Conservation (phyloP, 2,113 vertebrate genomes). For the Anarrhichthys ocellatus region DNA sequence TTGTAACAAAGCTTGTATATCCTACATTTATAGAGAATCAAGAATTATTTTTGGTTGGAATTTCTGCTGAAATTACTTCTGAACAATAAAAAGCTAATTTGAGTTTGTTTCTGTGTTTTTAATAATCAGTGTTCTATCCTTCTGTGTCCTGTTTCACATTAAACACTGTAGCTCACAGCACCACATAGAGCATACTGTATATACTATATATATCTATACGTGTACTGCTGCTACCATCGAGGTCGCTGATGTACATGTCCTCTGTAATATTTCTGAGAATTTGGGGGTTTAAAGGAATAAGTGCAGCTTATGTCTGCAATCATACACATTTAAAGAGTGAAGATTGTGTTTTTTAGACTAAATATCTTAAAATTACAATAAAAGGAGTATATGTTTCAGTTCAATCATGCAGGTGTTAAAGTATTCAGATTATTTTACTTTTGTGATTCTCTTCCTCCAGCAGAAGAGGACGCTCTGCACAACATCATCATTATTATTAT, state of each 20-base stretch:
- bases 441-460: background rate
- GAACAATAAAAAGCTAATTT: constrained; percentile 54
- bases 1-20: constrained; percentile 59
- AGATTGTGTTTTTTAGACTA: too few relatives aligned
- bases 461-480: background rate
- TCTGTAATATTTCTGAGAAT: too few relatives aligned
- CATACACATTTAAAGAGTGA: too few relatives aligned
- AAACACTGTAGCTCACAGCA: background rate
- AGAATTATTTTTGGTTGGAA: constrained; percentile 7
- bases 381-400: too few relatives aligned
- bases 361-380: too few relatives aligned
- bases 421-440: background rate
- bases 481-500: background rate
- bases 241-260: background rate
- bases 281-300: too few relatives aligned
- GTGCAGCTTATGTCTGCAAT: too few relatives aligned
- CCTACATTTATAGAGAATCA: constrained; percentile 38
- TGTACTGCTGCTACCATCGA: background rate
- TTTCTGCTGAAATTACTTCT: constrained; percentile 38
- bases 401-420: too few relatives aligned
- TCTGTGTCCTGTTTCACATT: background rate
- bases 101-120: constrained; percentile 30
- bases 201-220: too few relatives aligned
- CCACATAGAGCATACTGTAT: too few relatives aligned
- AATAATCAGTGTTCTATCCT: background rate